Conservation (phyloP, 2,888 invertebrate genomes). For the Petrolisthes cinctipes region DNA sequence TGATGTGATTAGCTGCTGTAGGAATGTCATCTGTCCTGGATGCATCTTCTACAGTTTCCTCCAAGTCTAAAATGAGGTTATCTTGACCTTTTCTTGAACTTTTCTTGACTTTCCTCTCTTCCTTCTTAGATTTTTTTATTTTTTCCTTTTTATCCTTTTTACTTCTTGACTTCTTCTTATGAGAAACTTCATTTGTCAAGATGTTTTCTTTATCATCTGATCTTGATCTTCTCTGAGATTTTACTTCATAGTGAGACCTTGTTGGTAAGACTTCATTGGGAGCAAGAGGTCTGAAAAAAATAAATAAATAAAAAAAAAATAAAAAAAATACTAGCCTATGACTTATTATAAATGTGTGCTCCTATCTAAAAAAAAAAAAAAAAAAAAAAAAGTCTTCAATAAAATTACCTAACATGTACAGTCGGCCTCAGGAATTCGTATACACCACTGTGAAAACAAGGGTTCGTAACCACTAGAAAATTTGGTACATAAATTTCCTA, state of each 20-base stretch:
- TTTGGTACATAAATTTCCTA: no score
- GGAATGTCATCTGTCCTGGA: constrained; percentile 9
- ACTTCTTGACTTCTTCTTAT: constrained; percentile 43
- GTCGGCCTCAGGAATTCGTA: no score
- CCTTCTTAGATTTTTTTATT: constrained; percentile 72
- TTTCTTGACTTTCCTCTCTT: constrained; percentile 65
- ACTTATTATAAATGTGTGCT: no score
- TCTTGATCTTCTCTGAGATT: not conserved
- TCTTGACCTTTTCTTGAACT: constrained; percentile 56
- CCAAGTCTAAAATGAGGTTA: constrained; percentile 49
- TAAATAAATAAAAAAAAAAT: no score
- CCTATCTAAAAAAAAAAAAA: no score
- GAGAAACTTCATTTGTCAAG: not conserved
- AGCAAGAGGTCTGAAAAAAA: constrained; percentile 46
- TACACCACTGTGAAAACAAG: no score
- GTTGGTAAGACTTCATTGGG: constrained; percentile 59
- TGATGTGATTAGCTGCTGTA: constrained; percentile 37
- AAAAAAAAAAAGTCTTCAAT: no score
- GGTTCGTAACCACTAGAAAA: no score
- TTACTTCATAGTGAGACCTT: constrained; percentile 52
- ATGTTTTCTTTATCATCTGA: constrained; percentile 9
- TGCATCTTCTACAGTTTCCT: constrained; percentile 28
- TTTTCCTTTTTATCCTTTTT: constrained; percentile 47
- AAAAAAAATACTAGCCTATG: no score
- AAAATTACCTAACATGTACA: no score